A percentile compares a stretch with the other conserved stretches of the same genome.
phyloP scores from a whole-genome alignment of 2,113 vertebrate species.

The Vombatus ursinus region DNA sequence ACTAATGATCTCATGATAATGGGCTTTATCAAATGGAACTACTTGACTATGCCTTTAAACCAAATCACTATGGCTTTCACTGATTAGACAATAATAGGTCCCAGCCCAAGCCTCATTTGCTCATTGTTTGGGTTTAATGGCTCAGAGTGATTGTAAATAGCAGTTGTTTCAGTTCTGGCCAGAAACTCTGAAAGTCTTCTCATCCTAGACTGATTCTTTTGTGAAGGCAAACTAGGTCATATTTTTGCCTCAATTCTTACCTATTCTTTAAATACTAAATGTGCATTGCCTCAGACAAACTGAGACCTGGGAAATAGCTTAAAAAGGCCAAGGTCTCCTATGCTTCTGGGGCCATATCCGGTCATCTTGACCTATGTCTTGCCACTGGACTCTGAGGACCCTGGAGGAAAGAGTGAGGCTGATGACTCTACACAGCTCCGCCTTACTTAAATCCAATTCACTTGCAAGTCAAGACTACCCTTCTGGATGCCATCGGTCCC shows the following conservation, averaged over 20 bases:
- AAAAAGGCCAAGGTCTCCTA: not conserved
- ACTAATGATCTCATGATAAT: not conserved
- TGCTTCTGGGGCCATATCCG: not conserved
- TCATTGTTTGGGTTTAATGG: not conserved
- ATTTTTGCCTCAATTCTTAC: not conserved
- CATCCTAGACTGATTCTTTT: not conserved
- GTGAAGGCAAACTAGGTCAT: not conserved
- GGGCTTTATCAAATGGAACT: not conserved
- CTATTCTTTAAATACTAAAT: not conserved
- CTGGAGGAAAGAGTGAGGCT: too few species aligned
- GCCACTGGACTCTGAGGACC: too few species aligned
- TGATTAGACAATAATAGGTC: too few species aligned
- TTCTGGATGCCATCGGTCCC: too few species aligned
- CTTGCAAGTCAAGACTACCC: too few species aligned
- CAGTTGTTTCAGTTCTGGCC: not conserved
- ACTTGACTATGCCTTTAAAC: not conserved
- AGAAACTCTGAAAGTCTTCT: not conserved
- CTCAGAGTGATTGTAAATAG: not conserved
- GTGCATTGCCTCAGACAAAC: not conserved
- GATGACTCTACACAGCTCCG: too few species aligned
- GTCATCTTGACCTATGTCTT: not conserved
- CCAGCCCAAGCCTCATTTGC: not conserved
- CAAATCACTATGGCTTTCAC: not conserved
- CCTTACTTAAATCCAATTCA: too few species aligned
- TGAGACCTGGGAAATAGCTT: not conserved